Conservation (phyloP, 2,888 invertebrate species). For the Thumatha senex region DNA sequence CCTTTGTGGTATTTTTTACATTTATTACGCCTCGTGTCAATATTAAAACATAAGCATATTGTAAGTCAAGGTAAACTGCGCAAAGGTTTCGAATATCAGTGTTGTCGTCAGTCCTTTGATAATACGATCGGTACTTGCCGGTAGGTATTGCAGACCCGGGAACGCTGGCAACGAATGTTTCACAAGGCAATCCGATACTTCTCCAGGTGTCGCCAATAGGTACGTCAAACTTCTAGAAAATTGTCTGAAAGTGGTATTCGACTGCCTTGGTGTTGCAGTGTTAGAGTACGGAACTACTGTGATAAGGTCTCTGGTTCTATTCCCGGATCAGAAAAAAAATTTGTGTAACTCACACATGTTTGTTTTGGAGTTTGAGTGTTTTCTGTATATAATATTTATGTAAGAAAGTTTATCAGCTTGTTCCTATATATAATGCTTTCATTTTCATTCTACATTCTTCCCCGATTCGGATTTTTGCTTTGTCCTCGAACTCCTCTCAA, state of each 20-base stretch:
- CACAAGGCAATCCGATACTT: conserved; percentile 70
- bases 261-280: no score
- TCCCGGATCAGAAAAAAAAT: no score
- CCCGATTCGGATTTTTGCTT: no score
- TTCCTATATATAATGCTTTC: no score
- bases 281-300: no score
- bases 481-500: no score
- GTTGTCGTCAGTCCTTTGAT: conserved; percentile 23
- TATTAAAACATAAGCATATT: conserved; percentile 16
- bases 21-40: conserved; percentile 3
- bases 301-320: no score
- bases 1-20: not conserved
- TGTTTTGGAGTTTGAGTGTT: no score
- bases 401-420: no score
- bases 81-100: conserved; percentile 56
- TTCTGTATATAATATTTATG: no score
- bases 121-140: conserved; percentile 15
- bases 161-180: conserved; percentile 64
- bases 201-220: conserved; percentile 54
- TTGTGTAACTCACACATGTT: no score
- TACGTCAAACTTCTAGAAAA: not conserved
- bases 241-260: not conserved
- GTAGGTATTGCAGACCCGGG: conserved; percentile 41
- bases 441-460: no score
- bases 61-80: conserved; percentile 19